A percentile compares a stretch with the other conserved stretches of the same genome.
phyloP scores from a whole-genome alignment of 2,888 invertebrate species.

The Thereva unica region DNA sequence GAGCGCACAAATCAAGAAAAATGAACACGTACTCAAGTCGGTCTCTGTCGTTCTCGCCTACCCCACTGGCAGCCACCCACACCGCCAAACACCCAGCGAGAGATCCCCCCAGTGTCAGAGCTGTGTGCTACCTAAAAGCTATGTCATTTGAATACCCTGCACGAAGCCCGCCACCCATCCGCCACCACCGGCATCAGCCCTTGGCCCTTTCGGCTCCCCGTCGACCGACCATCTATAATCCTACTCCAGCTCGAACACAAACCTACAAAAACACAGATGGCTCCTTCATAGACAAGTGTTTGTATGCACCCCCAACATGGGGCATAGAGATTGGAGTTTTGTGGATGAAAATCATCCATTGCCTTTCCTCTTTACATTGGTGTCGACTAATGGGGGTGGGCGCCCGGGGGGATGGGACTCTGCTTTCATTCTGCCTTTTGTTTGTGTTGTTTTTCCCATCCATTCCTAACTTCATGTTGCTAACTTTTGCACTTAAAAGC shows the following conservation, averaged over 20 bases:
- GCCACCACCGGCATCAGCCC: constrained; percentile 5
- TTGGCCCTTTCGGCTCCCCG: neutral
- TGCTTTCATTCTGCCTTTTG: constrained; percentile 28
- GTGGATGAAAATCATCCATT: constrained; percentile 40
- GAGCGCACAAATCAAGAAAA: constrained; percentile 39
- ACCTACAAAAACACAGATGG: constrained; percentile 16
- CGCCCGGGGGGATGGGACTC: constrained; percentile 12
- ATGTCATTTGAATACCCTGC: constrained; percentile 32
- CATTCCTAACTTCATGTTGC: constrained; percentile 35
- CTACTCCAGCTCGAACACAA: too few relatives aligned
- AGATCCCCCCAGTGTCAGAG: constrained; percentile 10
- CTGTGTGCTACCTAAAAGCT: constrained; percentile 20
- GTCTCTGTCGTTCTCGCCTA: constrained; percentile 25
- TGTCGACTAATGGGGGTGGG: constrained; percentile 6
- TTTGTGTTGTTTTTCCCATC: constrained; percentile 32
- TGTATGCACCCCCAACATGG: constrained; percentile 33
- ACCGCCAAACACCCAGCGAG: neutral
- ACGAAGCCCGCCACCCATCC: neutral
- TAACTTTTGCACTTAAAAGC: constrained; percentile 39
- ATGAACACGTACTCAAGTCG: constrained; percentile 37
- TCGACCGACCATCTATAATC: neutral
- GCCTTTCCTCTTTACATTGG: constrained; percentile 37
- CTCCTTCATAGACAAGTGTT: constrained; percentile 28
- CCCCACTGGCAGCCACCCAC: neutral
- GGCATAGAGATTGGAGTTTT: constrained; percentile 39